These are phyloP conservation scores for Apeira syringaria DNA, from an alignment of 2,888 invertebrate genomes.

Conservation along the genomic window DNA sequence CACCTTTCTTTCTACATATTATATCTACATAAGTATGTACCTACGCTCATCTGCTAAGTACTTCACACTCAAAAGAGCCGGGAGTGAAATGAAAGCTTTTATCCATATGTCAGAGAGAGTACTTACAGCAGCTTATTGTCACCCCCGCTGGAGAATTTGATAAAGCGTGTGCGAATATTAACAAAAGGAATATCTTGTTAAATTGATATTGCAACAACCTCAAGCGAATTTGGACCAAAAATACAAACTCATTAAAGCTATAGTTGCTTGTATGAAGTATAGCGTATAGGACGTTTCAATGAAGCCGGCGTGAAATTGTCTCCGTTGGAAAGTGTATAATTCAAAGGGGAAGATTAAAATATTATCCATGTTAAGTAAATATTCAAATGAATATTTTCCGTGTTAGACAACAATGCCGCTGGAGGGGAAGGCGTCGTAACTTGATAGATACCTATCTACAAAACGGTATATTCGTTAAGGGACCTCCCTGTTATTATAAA, in stretches of 20 bases:
- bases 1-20: neutral
- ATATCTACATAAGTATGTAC: slow-evolving; percentile 3
- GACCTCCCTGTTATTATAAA: slow-evolving; percentile 79
- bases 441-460: slow-evolving; percentile 83
- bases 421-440: slow-evolving; percentile 75
- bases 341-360: slow-evolving; percentile 85
- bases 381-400: slow-evolving; percentile 85
- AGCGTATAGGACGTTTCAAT: slow-evolving; percentile 58
- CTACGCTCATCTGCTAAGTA: slow-evolving; percentile 44
- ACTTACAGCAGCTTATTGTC: slow-evolving; percentile 84
- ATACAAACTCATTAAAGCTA: slow-evolving; percentile 36
- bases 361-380: slow-evolving; percentile 85
- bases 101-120: slow-evolving; percentile 83
- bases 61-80: slow-evolving; percentile 75
- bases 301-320: slow-evolving; percentile 78
- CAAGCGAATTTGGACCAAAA: slow-evolving; percentile 54
- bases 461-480: slow-evolving; percentile 78
- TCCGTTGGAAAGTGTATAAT: slow-evolving; percentile 83
- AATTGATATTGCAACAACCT: slow-evolving; percentile 71
- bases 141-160: slow-evolving; percentile 84
- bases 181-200: slow-evolving; percentile 84
- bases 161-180: slow-evolving; percentile 84
- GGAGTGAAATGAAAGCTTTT: slow-evolving; percentile 83
- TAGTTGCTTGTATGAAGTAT: slow-evolving; percentile 50
- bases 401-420: slow-evolving; percentile 81